Evolutionary conservation across 2,888 invertebrate species (phyloP).

Genomic region (Copidosoma aretas): DNA sequence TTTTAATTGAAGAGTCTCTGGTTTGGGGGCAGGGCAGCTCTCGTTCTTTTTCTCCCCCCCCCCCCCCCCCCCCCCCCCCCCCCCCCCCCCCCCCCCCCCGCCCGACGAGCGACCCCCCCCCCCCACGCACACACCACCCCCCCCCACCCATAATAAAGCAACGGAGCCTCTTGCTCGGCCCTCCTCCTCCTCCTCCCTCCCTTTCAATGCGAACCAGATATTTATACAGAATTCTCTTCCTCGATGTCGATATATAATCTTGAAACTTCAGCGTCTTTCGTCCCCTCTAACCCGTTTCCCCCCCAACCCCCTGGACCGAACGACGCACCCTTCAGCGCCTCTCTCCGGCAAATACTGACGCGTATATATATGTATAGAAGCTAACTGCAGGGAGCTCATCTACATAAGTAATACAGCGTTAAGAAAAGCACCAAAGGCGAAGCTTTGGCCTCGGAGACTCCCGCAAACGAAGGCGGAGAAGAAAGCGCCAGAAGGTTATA

Average conservation of each 20-base stretch:
- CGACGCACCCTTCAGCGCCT: conserved; percentile 31
- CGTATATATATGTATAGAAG: conserved; percentile 61
- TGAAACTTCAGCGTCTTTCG: conserved; percentile 57
- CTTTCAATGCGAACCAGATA: conserved; percentile 40
- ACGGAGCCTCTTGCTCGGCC: conserved; percentile 25
- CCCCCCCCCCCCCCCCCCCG: conserved; percentile 34
- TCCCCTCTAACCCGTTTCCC: conserved; percentile 39
- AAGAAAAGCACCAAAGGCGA: conserved; percentile 58
- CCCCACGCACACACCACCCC: conserved; percentile 39
- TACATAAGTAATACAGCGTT: conserved; percentile 62
- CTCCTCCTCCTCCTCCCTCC: conserved; percentile 32
- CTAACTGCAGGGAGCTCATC: conserved; percentile 59
- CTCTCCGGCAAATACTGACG: conserved; percentile 52
- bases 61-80: conserved; percentile 32
- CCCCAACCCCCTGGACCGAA: not conserved
- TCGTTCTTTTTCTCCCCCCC: conserved; percentile 2
- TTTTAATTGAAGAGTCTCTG: conserved; percentile 42
- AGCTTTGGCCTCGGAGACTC: conserved; percentile 9
- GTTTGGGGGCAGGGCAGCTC: not conserved
- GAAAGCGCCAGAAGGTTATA: conserved; percentile 34
- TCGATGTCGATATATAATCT: conserved; percentile 47
- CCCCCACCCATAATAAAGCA: conserved; percentile 38
- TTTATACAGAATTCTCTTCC: conserved; percentile 42
- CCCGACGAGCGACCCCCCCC: no score
- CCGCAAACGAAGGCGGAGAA: conserved; percentile 29